Evolutionary conservation across 2,888 invertebrate species (phyloP).

Genomic region (Priocnemis perturbator): DNA sequence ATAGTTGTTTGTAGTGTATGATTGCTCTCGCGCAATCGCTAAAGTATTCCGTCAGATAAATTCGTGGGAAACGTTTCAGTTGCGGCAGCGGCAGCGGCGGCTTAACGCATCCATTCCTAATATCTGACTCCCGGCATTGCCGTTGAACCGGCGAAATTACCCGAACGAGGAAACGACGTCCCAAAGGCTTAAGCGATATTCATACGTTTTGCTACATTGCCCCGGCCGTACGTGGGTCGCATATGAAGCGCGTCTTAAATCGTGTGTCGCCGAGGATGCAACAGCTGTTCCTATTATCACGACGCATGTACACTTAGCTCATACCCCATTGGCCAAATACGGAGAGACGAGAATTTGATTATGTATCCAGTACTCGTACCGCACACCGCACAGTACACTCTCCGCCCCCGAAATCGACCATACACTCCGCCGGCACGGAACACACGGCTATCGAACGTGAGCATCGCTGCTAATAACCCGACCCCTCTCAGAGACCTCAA

Average conservation of each 20-base stretch:
- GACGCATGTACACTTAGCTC: constrained; percentile 17
- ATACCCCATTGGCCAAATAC: constrained; percentile 15
- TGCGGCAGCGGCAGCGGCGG: neutral
- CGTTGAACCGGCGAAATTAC: neutral
- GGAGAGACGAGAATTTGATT: constrained; percentile 16
- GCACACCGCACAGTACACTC: constrained; percentile 5
- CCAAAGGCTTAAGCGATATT: constrained; percentile 23
- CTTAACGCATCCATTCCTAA: no score
- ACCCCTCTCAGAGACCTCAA: no score
- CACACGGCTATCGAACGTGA: no score
- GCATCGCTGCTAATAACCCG: no score
- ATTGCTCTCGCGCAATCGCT: neutral
- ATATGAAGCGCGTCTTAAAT: constrained; percentile 38
- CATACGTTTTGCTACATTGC: constrained; percentile 27
- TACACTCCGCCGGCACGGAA: no score
- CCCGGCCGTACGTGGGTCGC: constrained; percentile 27
- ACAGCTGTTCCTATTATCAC: constrained; percentile 37
- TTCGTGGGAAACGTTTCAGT: neutral
- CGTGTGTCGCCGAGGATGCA: constrained; percentile 23
- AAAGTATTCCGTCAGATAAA: constrained; percentile 47
- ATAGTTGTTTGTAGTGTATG: no score
- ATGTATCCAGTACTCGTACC: neutral
- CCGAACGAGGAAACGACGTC: neutral
- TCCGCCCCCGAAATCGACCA: neutral
- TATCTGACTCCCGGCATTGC: neutral